These are phyloP conservation scores for Corbicula japonica DNA, from an alignment of 2,888 invertebrate species.

Conservation along the genomic window DNA sequence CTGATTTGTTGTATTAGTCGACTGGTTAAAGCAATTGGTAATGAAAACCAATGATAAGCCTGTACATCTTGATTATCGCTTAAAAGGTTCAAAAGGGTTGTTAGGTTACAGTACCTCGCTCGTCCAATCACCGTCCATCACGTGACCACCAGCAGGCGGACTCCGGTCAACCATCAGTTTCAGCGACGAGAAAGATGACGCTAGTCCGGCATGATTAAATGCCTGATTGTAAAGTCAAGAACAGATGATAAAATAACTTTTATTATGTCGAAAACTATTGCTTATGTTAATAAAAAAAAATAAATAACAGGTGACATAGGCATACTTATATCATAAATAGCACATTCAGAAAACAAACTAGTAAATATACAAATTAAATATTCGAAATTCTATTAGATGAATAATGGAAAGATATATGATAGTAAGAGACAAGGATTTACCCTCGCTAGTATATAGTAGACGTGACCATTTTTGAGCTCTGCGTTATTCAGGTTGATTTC, in stretches of 20 bases:
- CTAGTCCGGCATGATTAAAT: conserved; percentile 32
- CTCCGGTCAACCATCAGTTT: conserved; percentile 17
- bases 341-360: neutral
- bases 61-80: neutral
- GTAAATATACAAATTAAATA: neutral
- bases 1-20: neutral
- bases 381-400: neutral
- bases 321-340: neutral
- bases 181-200: neutral
- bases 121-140: conserved; percentile 5
- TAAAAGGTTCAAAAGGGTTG: neutral
- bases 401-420: neutral
- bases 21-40: neutral
- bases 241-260: neutral
- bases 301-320: neutral
- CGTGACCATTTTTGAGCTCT: conserved; percentile 25
- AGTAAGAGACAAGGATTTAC: too few relatives aligned
- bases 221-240: too few relatives aligned
- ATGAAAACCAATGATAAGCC: neutral
- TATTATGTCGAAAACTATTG: neutral
- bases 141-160: conserved; percentile 25
- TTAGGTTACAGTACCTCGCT: neutral
- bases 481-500: conserved; percentile 5
- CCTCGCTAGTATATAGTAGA: conserved; percentile 24
- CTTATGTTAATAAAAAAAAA: neutral